These are phyloP conservation scores for Bufo gargarizans DNA, from an alignment of 2,113 vertebrate species.

Conservation along the genomic window DNA sequence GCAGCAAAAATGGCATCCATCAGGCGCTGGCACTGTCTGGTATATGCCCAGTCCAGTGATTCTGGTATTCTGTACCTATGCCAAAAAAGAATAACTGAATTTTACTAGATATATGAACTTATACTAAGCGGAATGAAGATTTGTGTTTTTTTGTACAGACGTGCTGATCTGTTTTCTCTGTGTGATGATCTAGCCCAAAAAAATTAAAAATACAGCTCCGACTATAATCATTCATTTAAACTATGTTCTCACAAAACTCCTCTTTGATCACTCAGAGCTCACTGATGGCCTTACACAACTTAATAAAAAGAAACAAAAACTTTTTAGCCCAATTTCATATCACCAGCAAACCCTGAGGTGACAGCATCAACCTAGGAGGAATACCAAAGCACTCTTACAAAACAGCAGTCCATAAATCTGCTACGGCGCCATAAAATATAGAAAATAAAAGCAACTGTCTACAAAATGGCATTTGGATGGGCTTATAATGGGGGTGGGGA, in stretches of 20 bases:
- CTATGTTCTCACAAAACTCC: not conserved
- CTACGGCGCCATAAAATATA: not conserved
- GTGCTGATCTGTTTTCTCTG: not conserved
- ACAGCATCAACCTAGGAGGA: not conserved
- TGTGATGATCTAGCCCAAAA: not conserved
- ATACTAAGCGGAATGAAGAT: not conserved
- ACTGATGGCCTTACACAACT: not conserved
- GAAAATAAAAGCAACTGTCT: not conserved
- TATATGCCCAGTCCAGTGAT: too few relatives aligned
- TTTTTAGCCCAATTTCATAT: not conserved
- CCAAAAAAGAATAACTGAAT: too few relatives aligned
- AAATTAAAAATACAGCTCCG: not conserved
- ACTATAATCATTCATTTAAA: not conserved
- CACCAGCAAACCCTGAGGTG: not conserved
- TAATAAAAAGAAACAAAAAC: not conserved
- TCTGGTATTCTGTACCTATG: too few relatives aligned
- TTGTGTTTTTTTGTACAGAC: not conserved
- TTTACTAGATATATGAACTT: too few relatives aligned
- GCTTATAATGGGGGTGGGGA: not conserved
- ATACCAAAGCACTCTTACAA: not conserved
- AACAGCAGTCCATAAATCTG: not conserved
- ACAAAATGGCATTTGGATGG: slow-evolving; percentile 8
- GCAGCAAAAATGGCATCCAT: too few relatives aligned
- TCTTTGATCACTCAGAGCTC: not conserved
- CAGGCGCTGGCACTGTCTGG: too few relatives aligned